Base-by-base conservation (phyloP, 2,113 vertebrate species). In the Pipa parva region DNA sequence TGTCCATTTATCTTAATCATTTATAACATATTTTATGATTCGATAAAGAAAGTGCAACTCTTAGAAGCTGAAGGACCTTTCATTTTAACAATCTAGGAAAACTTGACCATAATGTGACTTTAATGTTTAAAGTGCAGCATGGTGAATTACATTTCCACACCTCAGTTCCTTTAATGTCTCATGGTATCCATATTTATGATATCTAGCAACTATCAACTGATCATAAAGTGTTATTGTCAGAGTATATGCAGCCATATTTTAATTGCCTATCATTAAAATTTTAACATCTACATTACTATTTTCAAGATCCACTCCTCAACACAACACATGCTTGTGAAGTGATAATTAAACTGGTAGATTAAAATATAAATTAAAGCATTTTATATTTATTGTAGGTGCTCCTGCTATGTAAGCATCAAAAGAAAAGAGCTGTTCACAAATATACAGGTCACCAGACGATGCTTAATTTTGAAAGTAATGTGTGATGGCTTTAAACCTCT, bases 21-120 rank as follows among this genome's bases (percentile, higher is more conserved):
- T 36, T 20, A 58, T 29, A 56, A 29, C 52, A 56, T 27, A 5
- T 56, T 50, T 29, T 56, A 56, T 29, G 29, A 56, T 58, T 36
- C 5, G 37, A 58, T 22, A 24, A n/a, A 37, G 11, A 18, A 12
- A 8, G 25, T 7, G 20, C 29, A 36, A 8, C 27, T 33, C 26
- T 52, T 29, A 9, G 8, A 37, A 3, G 37, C 17, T 9, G 10
- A 33, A 24, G 55, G 22, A 58, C 55, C 17, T 36, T 18, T 17
- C 26, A 31, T 56, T 33, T 20, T 29, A 58, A 10, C 27, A 36
- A 18, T 22, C 18, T 58, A 1, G 4, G 21, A 18, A 36, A 22
- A 31, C 29, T 22, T 18, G 28, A 18, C 17, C 51, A 55, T 28
- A 55, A 26, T 29, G 13, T 27, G 28, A 25, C 22, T 25, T 55